Percentiles rank a stretch among this genome's conserved stretches.
Conservation (phyloP, 2,888 invertebrate species). For the Tetranychus piercei region DNA sequence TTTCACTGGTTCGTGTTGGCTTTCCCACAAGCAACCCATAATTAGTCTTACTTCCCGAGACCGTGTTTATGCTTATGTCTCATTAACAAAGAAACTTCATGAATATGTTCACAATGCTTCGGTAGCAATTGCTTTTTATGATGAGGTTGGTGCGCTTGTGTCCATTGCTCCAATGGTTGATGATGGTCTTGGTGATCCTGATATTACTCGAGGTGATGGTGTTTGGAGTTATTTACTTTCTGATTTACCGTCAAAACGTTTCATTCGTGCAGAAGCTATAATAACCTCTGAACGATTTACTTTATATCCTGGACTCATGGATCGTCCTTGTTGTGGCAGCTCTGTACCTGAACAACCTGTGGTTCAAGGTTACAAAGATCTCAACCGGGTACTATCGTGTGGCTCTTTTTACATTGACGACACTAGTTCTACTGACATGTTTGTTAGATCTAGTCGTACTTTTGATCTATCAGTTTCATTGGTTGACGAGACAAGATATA, state of each 20-base stretch:
- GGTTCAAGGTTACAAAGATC: background rate
- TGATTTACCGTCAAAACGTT: background rate
- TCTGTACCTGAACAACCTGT: background rate
- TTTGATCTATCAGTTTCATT: background rate
- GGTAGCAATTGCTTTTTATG: background rate
- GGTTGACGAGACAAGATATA: background rate
- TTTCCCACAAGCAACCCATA: background rate
- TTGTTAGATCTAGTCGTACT: background rate
- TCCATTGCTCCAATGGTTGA: slow-evolving; percentile 35
- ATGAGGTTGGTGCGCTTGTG: background rate
- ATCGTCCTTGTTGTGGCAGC: background rate
- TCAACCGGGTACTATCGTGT: background rate
- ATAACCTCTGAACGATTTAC: background rate
- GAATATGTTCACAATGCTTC: background rate
- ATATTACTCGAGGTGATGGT: slow-evolving; percentile 45
- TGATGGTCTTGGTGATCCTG: slow-evolving; percentile 46
- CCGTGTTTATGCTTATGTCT: background rate
- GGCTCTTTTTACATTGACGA: background rate
- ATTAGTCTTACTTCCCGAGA: background rate
- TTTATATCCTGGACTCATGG: background rate
- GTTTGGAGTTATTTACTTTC: slow-evolving; percentile 29
- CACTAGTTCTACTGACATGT: background rate
- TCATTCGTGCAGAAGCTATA: background rate
- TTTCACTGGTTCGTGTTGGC: background rate
- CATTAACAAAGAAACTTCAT: background rate